Conservation (phyloP, 2,888 invertebrate genomes). For the Ichneumoninae sp. region DNA sequence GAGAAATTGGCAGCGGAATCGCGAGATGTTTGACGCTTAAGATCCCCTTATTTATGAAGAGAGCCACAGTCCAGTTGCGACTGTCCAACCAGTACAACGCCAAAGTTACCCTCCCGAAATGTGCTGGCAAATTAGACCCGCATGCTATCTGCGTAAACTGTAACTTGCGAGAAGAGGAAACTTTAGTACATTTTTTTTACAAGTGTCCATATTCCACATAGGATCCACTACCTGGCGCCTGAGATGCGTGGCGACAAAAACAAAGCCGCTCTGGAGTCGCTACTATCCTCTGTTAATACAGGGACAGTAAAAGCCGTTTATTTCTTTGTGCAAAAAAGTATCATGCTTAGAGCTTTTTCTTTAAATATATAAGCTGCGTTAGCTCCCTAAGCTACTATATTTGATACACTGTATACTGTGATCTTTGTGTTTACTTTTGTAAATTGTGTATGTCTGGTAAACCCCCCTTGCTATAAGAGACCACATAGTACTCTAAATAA, state of each 20-base stretch:
- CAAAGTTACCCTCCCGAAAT: neutral
- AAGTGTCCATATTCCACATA: conserved; percentile 6
- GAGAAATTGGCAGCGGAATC: neutral
- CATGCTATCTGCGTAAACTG: conserved; percentile 33
- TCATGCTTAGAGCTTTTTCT: conserved; percentile 20
- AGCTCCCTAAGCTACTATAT: no score
- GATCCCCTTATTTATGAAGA: conserved; percentile 12
- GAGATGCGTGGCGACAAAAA: neutral
- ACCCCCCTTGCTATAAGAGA: no score
- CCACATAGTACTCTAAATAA: no score
- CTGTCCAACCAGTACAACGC: conserved; percentile 20
- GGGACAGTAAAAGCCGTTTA: neutral
- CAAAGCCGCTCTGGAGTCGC: neutral
- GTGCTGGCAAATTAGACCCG: conserved; percentile 34
- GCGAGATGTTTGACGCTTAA: conserved; percentile 11
- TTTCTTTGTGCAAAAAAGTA: neutral
- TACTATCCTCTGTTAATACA: neutral
- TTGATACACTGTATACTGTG: no score
- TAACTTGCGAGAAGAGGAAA: conserved; percentile 37
- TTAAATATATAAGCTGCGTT: neutral
- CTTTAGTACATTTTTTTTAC: conserved; percentile 22
- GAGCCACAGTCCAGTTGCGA: conserved; percentile 39
- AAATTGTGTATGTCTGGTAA: no score
- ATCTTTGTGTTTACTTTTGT: no score
- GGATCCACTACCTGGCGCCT: neutral